Evolutionary conservation across 2,888 invertebrate genomes (phyloP).

Genomic region (Steinernema scapterisci): DNA sequence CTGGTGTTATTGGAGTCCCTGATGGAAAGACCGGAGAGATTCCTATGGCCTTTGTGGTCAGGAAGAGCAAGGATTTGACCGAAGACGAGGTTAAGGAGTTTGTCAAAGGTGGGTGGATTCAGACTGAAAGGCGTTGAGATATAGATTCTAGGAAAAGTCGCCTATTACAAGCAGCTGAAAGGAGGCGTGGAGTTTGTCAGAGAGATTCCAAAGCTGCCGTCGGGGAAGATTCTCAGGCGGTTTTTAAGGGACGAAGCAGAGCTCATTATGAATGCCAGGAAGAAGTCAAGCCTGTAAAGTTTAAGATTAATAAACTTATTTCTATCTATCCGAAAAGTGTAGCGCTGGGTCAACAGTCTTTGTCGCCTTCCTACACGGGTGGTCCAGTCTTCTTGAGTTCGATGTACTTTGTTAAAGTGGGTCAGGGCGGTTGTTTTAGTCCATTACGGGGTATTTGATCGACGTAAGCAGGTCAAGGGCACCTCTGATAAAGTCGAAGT

Average conservation of each 20-base stretch:
- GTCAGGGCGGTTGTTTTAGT: too few relatives aligned
- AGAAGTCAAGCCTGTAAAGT: too few relatives aligned
- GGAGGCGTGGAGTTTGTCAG: constrained; percentile 75
- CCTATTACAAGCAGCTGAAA: constrained; percentile 78
- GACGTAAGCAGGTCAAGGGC: too few relatives aligned
- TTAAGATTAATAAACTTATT: too few relatives aligned
- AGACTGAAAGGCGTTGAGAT: not conserved
- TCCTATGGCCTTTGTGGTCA: constrained; percentile 42
- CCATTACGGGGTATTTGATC: too few relatives aligned
- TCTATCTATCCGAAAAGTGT: too few relatives aligned
- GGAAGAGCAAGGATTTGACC: constrained; percentile 20
- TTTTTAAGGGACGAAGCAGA: constrained; percentile 28
- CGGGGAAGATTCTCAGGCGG: constrained; percentile 78
- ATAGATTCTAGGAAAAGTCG: constrained; percentile 73
- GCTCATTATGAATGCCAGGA: not conserved
- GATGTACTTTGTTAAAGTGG: too few relatives aligned
- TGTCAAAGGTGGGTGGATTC: constrained; percentile 34
- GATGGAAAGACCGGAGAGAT: constrained; percentile 41
- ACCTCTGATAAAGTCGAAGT: too few relatives aligned
- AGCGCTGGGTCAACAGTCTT: too few relatives aligned
- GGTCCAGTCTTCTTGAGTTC: too few relatives aligned
- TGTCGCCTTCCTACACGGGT: too few relatives aligned
- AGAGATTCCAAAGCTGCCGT: constrained; percentile 76
- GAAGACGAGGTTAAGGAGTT: constrained; percentile 37
- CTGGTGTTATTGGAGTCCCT: constrained; percentile 45